Evolutionary conservation across 1,140 invertebrate species (phyloP), one percentile per base, ranked within the genome.

Genomic region (Manduca sexta): DNA sequence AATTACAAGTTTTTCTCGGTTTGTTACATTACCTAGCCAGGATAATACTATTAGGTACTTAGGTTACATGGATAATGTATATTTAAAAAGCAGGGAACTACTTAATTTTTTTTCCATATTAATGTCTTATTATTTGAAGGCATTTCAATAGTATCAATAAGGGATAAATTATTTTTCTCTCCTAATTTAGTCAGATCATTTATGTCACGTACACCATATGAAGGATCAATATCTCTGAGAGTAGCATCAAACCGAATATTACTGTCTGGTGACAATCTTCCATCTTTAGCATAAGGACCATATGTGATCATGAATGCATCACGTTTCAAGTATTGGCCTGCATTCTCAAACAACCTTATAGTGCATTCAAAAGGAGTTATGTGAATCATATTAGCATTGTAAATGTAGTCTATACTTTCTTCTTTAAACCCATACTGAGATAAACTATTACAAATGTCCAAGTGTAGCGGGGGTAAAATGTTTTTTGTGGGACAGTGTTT

Each of bases 331-430:
- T 94, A 80, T 42, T 86, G 73, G 0, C 90, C 89, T 29, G 91
- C 89, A 73, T 91, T 90, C 50, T 84, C 69, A 83, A 96, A 96
- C 12, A 96, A 86, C 0, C 93, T 92, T 55, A 90, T 70, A 0
- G 93, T 90, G 62, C 94, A 95, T 13, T 76, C 63, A 77, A 76
- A 89, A 1, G 92, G 91, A 33, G 88, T 89, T 37, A 97, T 93
- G 65, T 97, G 95, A 30, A 97, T 92, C 92, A 97, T 94, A 68
- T 97, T 97, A 11, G 92, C 89, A 81, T 92, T 94, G 34, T 94
- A 89, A 44, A 97, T 90, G 49, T 93, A 92, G 76, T 97, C 93
- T 49, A 91, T 88, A 44, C 84, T 85, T n/a, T 87, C 77, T 53
- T 86, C 74, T 45, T 79, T 67, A 57, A 90, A 86, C 15, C 75